Percentiles rank a stretch among this genome's conserved stretches.
Evolutionary conservation across 92 coral and sea anemone genomes (phyloP).

Genomic region (Porites cylindrica): DNA sequence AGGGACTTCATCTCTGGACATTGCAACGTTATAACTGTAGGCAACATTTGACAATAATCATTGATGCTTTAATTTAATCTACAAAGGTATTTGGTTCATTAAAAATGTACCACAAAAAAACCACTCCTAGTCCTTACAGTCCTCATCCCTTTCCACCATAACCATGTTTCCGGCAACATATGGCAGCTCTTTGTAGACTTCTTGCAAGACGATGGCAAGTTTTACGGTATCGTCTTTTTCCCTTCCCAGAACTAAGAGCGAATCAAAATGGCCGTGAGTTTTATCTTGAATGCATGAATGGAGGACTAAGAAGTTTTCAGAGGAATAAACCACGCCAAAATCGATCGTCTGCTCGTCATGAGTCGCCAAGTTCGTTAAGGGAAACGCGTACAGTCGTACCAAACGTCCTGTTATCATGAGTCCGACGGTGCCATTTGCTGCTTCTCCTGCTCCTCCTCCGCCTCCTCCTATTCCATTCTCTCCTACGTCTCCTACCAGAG

Average conservation of each 20-base stretch:
- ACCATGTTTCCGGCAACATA: background rate
- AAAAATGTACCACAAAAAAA: too few species aligned
- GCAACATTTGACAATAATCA: too few species aligned
- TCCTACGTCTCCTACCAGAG: background rate
- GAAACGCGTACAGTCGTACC: conserved; percentile 6
- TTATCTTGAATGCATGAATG: background rate
- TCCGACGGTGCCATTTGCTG: background rate
- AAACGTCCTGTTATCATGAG: background rate
- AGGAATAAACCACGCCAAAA: background rate
- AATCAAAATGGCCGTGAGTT: conserved; percentile 15
- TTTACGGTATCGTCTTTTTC: background rate
- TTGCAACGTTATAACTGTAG: too few species aligned
- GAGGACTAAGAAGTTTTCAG: background rate
- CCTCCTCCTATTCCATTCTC: too few species aligned
- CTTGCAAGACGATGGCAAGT: background rate
- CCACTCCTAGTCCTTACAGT: background rate
- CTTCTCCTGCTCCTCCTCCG: too few species aligned
- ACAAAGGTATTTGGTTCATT: too few species aligned
- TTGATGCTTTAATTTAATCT: too few species aligned
- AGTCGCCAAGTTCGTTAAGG: background rate
- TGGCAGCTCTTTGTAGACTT: background rate
- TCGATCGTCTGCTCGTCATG: background rate
- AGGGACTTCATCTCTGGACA: too few species aligned
- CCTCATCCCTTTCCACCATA: background rate
- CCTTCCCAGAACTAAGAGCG: background rate